phyloP scores from a whole-genome alignment of 1,140 invertebrate genomes.

The Physella acuta region DNA sequence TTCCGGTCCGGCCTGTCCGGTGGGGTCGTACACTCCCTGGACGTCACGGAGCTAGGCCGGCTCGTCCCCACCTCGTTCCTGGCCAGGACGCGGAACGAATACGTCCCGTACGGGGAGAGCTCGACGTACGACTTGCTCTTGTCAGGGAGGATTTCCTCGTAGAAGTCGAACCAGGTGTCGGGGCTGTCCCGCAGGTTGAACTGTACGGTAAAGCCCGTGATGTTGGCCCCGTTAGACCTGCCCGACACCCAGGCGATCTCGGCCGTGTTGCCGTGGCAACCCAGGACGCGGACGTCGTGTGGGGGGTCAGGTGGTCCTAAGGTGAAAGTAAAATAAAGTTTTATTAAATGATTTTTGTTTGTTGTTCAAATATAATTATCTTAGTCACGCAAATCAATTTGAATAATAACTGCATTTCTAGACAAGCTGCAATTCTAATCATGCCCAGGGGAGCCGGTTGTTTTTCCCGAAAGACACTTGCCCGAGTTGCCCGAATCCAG shows the following conservation, averaged over 20 bases:
- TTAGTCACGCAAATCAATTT: neutral
- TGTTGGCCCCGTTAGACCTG: constrained; percentile 83
- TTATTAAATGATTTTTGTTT: neutral
- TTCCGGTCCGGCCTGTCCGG: constrained; percentile 91
- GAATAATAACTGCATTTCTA: no score
- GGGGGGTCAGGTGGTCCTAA: constrained; percentile 91
- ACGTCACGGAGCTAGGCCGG: constrained; percentile 77
- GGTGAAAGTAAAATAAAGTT: constrained; percentile 30
- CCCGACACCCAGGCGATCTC: constrained; percentile 75
- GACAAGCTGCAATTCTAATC: no score
- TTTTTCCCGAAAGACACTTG: neutral
- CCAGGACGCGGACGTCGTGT: constrained; percentile 61
- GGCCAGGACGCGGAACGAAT: constrained; percentile 83
- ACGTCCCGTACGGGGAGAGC: constrained; percentile 48
- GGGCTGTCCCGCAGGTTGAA: constrained; percentile 93
- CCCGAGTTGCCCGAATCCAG: no score
- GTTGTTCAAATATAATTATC: neutral
- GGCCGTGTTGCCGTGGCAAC: constrained; percentile 69
- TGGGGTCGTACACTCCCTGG: constrained; percentile 78
- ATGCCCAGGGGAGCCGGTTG: neutral
- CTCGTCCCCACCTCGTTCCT: constrained; percentile 91
- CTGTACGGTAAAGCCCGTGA: constrained; percentile 86
- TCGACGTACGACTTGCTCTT: constrained; percentile 30
- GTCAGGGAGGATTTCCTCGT: constrained; percentile 39
- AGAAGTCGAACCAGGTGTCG: constrained; percentile 75